phyloP scores from a whole-genome alignment of 2,888 invertebrate genomes.

The Meghimatium bilineatum region DNA sequence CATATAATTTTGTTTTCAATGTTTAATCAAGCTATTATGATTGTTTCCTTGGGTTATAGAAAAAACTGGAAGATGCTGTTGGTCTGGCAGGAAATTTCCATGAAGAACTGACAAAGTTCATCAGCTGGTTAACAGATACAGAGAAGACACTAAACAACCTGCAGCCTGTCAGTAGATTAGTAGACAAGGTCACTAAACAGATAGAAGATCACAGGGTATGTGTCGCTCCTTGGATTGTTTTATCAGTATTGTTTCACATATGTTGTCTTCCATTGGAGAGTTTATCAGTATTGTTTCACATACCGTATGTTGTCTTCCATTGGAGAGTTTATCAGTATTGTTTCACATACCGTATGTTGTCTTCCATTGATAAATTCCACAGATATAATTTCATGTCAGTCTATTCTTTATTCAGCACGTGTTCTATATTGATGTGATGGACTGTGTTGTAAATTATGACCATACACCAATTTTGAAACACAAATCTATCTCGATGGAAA shows the following conservation, averaged over 20 bases:
- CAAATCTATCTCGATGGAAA: no score
- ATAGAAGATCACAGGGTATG: constrained; percentile 91
- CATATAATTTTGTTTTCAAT: no score
- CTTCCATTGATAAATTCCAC: neutral
- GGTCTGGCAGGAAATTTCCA: constrained; percentile 97
- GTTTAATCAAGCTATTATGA: neutral
- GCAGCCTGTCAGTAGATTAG: constrained; percentile 94
- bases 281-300: neutral
- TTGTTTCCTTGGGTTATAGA: constrained; percentile 77
- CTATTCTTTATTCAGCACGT: no score
- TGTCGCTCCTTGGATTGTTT: neutral
- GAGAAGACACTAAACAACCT: constrained; percentile 92
- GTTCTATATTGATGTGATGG: no score
- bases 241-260: neutral
- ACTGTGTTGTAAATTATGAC: no score
- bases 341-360: no score
- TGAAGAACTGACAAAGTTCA: constrained; percentile 94
- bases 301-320: no score
- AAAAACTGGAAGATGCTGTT: constrained; percentile 96
- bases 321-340: neutral
- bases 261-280: no score
- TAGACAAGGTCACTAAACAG: constrained; percentile 94
- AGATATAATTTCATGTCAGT: no score
- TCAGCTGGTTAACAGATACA: constrained; percentile 96
- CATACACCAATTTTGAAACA: no score